Evolutionary conservation across 2,113 vertebrate genomes (phyloP).

Genomic region (Larimichthys polyactis): DNA sequence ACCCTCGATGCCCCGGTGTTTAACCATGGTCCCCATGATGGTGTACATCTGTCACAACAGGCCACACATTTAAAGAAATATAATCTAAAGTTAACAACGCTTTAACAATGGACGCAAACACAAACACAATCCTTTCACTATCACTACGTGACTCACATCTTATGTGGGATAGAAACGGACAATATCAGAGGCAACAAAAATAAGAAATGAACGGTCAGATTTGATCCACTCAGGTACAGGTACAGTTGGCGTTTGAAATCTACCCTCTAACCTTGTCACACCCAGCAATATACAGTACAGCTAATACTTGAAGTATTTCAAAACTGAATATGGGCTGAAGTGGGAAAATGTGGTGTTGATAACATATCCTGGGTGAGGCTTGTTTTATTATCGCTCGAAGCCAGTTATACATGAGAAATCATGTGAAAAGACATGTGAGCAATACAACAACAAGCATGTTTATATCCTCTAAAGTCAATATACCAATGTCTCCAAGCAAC

Average conservation of each 20-base stretch:
- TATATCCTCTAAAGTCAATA: slow-evolving; percentile 11
- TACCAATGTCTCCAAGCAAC: background rate
- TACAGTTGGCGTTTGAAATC: background rate
- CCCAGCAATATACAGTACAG: background rate
- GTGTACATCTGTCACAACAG: background rate
- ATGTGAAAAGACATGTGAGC: slow-evolving; percentile 33
- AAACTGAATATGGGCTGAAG: background rate
- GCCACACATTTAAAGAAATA: background rate
- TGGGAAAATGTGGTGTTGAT: slow-evolving; percentile 14
- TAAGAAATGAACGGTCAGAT: background rate
- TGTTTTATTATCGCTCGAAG: slow-evolving; percentile 8
- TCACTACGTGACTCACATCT: background rate
- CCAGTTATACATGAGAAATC: slow-evolving; percentile 2
- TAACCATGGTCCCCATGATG: background rate
- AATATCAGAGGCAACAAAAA: background rate
- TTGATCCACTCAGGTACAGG: slow-evolving; percentile 1
- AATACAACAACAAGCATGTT: slow-evolving; percentile 22
- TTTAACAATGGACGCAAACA: slow-evolving; percentile 22
- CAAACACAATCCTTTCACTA: background rate
- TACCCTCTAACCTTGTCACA: too few species aligned
- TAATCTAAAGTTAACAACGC: background rate
- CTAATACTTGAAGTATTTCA: background rate
- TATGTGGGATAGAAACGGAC: slow-evolving; percentile 15
- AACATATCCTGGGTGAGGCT: background rate
- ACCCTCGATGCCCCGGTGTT: background rate